A percentile compares a stretch with the other conserved stretches of the same genome.
phyloP scores from a whole-genome alignment of 2,797 vertebrate species.

The Eptatretus atami region DNA sequence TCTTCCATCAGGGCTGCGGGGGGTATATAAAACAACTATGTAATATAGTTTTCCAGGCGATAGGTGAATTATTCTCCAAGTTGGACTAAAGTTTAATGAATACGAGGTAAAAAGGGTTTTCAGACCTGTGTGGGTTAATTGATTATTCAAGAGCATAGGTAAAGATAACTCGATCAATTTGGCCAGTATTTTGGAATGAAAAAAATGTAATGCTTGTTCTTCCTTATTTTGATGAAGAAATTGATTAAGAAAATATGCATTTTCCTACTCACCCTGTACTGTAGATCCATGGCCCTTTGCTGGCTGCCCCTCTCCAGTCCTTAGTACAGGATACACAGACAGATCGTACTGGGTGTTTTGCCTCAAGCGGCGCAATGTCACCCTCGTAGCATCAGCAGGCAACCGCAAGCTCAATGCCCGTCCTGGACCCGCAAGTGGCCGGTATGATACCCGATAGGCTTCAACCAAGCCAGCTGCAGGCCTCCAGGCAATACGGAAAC shows the following conservation, averaged over 20 bases:
- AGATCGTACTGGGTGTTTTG: conserved; percentile 4
- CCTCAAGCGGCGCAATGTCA: conserved; percentile 1
- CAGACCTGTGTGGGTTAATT: no score
- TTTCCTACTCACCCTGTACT: not conserved
- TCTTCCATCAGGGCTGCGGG: not conserved
- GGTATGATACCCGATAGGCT: not conserved
- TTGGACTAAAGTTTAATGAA: no score
- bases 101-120: no score
- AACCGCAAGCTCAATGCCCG: not conserved
- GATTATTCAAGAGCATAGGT: no score
- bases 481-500: not conserved
- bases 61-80: no score
- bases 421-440: not conserved
- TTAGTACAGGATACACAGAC: not conserved
- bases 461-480: not conserved
- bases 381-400: not conserved
- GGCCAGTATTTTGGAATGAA: no score
- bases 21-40: not conserved
- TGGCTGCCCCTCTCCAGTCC: conserved; percentile 4
- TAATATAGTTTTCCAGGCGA: no score
- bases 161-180: no score
- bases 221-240: no score
- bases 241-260: not conserved
- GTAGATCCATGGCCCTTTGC: not conserved
- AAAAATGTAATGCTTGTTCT: no score